A percentile compares a stretch with the other conserved stretches of the same genome.
Conservation (phyloP, 2,113 vertebrate genomes). For the Cyanoramphus novaezelandiae region DNA sequence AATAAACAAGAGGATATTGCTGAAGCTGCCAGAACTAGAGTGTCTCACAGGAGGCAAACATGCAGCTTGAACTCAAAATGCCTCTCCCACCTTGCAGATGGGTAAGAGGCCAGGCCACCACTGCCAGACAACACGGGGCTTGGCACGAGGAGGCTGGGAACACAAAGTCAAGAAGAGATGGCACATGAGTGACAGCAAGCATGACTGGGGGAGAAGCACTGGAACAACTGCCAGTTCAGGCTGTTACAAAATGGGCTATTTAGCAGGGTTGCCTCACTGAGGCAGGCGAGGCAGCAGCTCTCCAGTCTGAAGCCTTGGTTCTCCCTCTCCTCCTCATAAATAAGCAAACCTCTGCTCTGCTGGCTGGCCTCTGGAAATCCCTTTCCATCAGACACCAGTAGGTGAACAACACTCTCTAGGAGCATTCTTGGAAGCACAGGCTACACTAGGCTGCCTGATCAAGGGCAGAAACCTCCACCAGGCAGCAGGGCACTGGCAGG, state of each 20-base stretch:
- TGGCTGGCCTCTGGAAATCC: neutral
- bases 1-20: neutral
- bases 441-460: fast-evolving
- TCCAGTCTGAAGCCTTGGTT: neutral
- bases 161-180: neutral
- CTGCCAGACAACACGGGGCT: neutral
- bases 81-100: neutral
- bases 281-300: neutral
- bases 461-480: neutral
- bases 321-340: neutral
- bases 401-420: neutral
- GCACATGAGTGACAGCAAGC: neutral
- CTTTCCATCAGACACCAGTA: neutral
- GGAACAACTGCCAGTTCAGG: neutral
- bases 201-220: neutral
- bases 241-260: neutral
- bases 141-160: no score
- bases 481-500: neutral
- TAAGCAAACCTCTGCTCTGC: neutral
- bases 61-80: neutral
- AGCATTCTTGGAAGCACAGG: neutral
- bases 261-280: neutral
- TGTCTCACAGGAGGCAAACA: neutral
- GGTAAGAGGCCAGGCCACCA: neutral
- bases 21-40: neutral